Base-by-base conservation (phyloP, 2,797 vertebrate species). In the Sebastes alutus region DNA sequence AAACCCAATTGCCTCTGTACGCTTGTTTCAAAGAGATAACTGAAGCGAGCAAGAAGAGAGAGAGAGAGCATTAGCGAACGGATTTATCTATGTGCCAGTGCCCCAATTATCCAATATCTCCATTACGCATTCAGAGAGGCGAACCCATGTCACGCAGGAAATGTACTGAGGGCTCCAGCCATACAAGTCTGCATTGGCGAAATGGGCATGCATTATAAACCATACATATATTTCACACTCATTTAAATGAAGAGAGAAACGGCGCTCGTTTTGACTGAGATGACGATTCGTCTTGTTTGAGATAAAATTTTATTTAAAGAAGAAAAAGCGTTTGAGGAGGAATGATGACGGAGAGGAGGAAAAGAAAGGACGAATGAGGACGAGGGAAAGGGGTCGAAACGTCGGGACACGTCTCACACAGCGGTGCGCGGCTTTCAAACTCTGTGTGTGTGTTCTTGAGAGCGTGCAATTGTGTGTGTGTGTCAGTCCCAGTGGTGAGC, bases 91-190 rank as follows among this genome's bases (percentile, higher is more conserved):
- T 90, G 87, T 92, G 88, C 89, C 87, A 85, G 87, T 92, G 91
- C 88, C 89, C 93, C 92, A 94, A 93, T 95, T 94, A 94, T 88
- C 85, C 88, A 91, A 85, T 87, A 91, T 91, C 91, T 91, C 72
- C 86, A 95, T 93, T 93, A 93, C 60, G 78, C 25, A 92, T 93
- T 92, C 89, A 90, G 81, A 90, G 80, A 88, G 86, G 89, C 25
- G 46, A 81, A 80, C 78, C 78, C n/a, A 16, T 87, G 82, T 89
- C 89, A 78, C 72, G 46, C 66, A 89, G 77, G 77, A 89, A 88
- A 90, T 79, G 75, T 80, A 82, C 80, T 46, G 75, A 89, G 83
- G 78, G 80, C 77, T 90, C 58, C 58, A 74, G 60, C 73, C 82
- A 72, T 82, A 74, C 80, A 68, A 82, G 77, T 75, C 72, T 72